Base-by-base conservation (phyloP, 37 sponge, comb jelly and placozoan species). In the Beroe forskalii region DNA sequence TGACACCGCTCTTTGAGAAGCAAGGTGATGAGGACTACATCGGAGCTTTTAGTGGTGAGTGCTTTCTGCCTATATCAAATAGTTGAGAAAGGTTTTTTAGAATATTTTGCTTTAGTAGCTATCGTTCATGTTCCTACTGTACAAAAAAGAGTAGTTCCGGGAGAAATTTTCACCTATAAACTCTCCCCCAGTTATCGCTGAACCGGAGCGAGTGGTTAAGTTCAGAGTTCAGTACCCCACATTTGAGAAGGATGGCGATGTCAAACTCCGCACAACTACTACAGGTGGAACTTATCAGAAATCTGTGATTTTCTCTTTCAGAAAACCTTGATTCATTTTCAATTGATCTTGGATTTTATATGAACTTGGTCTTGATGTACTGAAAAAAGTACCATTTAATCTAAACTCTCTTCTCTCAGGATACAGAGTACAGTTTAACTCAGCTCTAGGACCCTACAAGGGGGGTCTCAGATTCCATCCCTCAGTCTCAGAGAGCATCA, bases 401-500 rank as follows among this genome's bases (percentile, higher is more conserved):
- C n/a, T n/a, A n/a, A n/a, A n/a, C n/a, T n/a, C n/a, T n/a, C n/a
- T 48, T 17, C 55, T 17, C 55, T 17, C 72, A 80, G 86, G 86
- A 17, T 80, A 80, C 86, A 80, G 86, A 80, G 86, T 80, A 0
- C 86, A 80, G 86, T 80, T 80, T 55, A 80, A 80, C 86, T 80
- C 86, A 25, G 86, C 86, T 43, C 86, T 80, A 9, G 86, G 86
- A 0, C 86, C 86, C 55, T 80, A 80, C 86, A 80, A 80, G 25
- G 86, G 86, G 25, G 86, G 86, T 17, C 86, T 80, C 55, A 32
- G 86, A 19, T 80, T 80, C 86, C 86, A 80, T 22, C 86, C 86
- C 23, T 80, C 86, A 30, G 86, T 80, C 60, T 80, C 86, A n/a
- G 86, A 80, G 55, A 44, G 60, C 23, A 80, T 80, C 33, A 44